These are phyloP conservation scores for Drosophila erecta DNA, from an alignment of 1,140 invertebrate species.

Conservation along the genomic window DNA sequence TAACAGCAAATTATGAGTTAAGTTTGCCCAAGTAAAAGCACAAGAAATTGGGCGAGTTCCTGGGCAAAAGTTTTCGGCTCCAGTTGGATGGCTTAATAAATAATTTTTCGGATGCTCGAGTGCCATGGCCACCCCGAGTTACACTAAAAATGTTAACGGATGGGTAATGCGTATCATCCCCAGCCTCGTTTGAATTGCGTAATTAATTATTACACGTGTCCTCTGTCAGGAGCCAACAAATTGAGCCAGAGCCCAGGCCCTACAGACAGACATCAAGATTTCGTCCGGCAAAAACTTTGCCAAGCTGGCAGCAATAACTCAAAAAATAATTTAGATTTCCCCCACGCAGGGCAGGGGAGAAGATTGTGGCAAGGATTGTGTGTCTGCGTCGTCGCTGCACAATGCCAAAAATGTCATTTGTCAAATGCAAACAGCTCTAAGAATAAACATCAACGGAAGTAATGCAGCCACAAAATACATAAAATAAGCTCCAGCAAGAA, in stretches of 20 bases:
- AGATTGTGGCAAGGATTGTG: slow-evolving; percentile 51
- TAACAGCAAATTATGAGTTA: slow-evolving; percentile 82
- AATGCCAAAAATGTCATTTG: slow-evolving; percentile 82
- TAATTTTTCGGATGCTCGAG: slow-evolving; percentile 62
- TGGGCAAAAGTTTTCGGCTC: slow-evolving; percentile 62
- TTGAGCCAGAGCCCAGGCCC: slow-evolving; percentile 33
- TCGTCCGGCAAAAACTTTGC: slow-evolving; percentile 41
- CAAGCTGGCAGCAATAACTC: slow-evolving; percentile 66
- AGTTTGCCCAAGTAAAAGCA: slow-evolving; percentile 61
- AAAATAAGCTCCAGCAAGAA: slow-evolving; percentile 69
- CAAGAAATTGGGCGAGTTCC: slow-evolving; percentile 20
- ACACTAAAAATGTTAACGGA: slow-evolving; percentile 17
- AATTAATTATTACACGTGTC: slow-evolving; percentile 77
- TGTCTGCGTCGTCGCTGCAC: slow-evolving; percentile 60
- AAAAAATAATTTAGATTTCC: slow-evolving; percentile 80
- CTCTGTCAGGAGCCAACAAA: slow-evolving; percentile 61
- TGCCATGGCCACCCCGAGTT: slow-evolving; percentile 14
- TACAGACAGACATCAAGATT: slow-evolving; percentile 20
- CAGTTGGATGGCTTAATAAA: slow-evolving; percentile 75
- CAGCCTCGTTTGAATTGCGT: slow-evolving; percentile 5
- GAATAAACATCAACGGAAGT: slow-evolving; percentile 82
- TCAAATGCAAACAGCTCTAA: slow-evolving; percentile 80
- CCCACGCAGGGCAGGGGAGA: slow-evolving; percentile 26
- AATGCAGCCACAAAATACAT: slow-evolving; percentile 81
- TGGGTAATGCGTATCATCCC: neutral